Percentiles rank a stretch among this genome's conserved stretches.
Conservation (phyloP, 2,888 invertebrate genomes). For the Drosophila mayaguana region DNA sequence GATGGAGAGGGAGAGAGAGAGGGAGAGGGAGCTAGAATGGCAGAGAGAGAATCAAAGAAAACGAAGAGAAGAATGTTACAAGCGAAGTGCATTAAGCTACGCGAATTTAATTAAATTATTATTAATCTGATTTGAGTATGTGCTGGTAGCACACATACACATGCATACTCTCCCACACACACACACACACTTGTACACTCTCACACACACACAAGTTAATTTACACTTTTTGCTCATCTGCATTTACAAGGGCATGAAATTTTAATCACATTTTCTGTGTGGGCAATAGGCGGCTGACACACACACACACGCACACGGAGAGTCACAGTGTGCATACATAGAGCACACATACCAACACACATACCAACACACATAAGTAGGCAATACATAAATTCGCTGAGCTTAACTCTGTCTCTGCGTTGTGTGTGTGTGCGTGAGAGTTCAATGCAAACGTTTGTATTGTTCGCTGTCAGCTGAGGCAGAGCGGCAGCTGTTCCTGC, state of each 20-base stretch:
- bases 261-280: conserved; percentile 54
- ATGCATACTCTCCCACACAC: conserved; percentile 8
- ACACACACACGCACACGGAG: neutral
- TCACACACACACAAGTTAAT: conserved; percentile 11
- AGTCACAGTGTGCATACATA: neutral
- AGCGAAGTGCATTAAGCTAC: conserved; percentile 76
- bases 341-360: too few species aligned
- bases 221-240: conserved; percentile 33
- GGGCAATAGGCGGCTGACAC: conserved; percentile 19
- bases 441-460: conserved; percentile 51
- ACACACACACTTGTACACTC: conserved; percentile 14
- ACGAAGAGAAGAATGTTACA: conserved; percentile 42
- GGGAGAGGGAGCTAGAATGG: neutral
- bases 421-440: conserved; percentile 31
- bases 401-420: neutral
- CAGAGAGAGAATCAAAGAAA: conserved; percentile 20
- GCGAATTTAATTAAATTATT: conserved; percentile 79
- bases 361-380: conserved; percentile 2
- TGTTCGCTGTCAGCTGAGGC: conserved; percentile 6
- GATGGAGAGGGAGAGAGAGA: neutral
- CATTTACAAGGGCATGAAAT: conserved; percentile 53
- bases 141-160: conserved; percentile 16
- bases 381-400: conserved; percentile 18
- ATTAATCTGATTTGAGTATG: conserved; percentile 73
- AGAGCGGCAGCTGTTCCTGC: neutral